Conservation (phyloP, 2,888 invertebrate species). For the Chaetoderma sp. region DNA sequence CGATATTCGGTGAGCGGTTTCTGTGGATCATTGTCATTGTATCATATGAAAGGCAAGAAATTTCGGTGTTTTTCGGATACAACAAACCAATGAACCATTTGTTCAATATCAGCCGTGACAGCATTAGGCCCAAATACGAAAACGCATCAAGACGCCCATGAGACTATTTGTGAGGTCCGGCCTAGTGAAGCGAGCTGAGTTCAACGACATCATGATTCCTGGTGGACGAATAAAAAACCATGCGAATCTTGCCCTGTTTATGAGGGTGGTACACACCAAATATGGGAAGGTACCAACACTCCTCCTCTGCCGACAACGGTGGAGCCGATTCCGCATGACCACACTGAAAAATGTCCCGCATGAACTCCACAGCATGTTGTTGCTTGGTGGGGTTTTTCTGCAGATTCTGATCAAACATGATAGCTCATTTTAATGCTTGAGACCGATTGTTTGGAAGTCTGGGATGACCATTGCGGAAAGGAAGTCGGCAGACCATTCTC, state of each 20-base stretch:
- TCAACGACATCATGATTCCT: slow-evolving; percentile 20
- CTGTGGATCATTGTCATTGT: slow-evolving; percentile 28
- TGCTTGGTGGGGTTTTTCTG: too few relatives aligned
- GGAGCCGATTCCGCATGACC: slow-evolving; percentile 37
- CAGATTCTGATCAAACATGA: not conserved
- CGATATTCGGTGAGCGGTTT: slow-evolving; percentile 34
- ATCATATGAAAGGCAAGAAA: slow-evolving; percentile 39
- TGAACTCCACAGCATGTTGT: too few relatives aligned
- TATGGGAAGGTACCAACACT: slow-evolving; percentile 22
- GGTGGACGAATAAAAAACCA: slow-evolving; percentile 28
- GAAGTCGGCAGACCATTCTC: too few relatives aligned
- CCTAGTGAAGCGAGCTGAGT: slow-evolving; percentile 21
- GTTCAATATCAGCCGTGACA: slow-evolving; percentile 29
- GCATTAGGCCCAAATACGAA: slow-evolving; percentile 24
- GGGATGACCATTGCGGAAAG: not conserved
- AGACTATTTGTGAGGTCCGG: slow-evolving; percentile 31
- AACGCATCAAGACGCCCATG: slow-evolving; percentile 30
- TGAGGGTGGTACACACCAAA: slow-evolving; percentile 24
- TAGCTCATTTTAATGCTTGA: too few relatives aligned
- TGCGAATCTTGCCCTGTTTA: slow-evolving; percentile 21
- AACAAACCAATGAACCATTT: slow-evolving; percentile 32
- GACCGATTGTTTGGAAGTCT: slow-evolving; percentile 10
- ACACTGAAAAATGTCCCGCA: slow-evolving; percentile 29
- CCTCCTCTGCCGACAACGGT: slow-evolving; percentile 14
- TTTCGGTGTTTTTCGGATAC: slow-evolving; percentile 32